Conservation (phyloP, 2,797 vertebrate species). For the Anas capensis region DNA sequence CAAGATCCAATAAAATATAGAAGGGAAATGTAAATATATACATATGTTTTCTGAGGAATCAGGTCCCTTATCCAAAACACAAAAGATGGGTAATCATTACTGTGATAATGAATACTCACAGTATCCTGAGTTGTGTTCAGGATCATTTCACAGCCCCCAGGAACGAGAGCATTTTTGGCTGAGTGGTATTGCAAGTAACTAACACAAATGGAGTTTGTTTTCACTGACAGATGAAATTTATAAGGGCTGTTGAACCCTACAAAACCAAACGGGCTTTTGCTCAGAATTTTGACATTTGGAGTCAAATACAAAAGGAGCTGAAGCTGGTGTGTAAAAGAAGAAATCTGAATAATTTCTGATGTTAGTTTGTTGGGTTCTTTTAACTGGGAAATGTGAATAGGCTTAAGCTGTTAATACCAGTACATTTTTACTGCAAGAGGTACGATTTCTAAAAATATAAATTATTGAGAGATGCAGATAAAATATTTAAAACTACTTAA, state of each 20-base stretch:
- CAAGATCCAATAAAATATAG: not conserved
- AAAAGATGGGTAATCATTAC: fast-evolving
- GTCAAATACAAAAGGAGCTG: not conserved
- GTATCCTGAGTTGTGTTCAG: not conserved
- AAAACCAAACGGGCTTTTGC: not conserved
- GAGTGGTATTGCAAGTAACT: not conserved
- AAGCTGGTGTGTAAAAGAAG: not conserved
- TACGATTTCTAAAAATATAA: constrained; percentile 64
- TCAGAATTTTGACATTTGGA: not conserved
- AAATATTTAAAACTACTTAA: constrained; percentile 72
- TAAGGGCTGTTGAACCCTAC: not conserved
- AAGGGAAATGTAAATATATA: not conserved
- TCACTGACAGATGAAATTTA: not conserved
- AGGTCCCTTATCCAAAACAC: not conserved
- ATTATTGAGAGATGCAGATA: constrained; percentile 66
- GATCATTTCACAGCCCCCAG: not conserved
- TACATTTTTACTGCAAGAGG: constrained; percentile 45
- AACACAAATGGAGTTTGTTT: not conserved
- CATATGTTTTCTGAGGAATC: not conserved
- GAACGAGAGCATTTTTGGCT: not conserved
- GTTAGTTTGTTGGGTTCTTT: not conserved
- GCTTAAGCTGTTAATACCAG: constrained; percentile 31
- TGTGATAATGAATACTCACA: not conserved
- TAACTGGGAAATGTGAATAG: constrained; percentile 25
- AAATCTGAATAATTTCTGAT: constrained; percentile 25